These are phyloP conservation scores for Cuculus canorus DNA, from an alignment of 2,797 vertebrate genomes.

Conservation along the genomic window DNA sequence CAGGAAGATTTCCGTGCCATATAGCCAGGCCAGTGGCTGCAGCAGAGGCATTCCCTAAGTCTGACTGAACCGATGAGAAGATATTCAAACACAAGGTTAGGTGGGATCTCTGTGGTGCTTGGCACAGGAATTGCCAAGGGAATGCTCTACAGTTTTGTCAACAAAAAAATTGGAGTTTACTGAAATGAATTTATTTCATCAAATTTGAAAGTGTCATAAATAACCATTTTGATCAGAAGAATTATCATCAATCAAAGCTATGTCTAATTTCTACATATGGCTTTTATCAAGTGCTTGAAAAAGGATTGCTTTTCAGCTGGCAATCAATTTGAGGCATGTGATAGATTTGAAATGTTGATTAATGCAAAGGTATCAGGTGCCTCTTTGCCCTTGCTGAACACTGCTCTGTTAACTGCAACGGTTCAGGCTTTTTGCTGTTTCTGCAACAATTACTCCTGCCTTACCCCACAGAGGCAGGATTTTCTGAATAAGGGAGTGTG, in stretches of 20 bases:
- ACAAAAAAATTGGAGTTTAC: constrained; percentile 48
- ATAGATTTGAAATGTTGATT: constrained; percentile 33
- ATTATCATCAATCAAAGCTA: neutral
- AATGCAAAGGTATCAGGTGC: neutral
- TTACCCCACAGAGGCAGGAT: neutral
- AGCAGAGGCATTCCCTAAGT: neutral
- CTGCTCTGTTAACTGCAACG: neutral
- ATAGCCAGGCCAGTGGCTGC: neutral
- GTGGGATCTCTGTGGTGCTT: neutral
- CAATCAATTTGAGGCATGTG: constrained; percentile 25
- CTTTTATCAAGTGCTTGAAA: constrained; percentile 24
- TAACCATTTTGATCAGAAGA: constrained; percentile 18
- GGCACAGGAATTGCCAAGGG: neutral
- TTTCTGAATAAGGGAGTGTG: neutral
- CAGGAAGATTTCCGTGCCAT: neutral
- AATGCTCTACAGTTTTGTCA: constrained; percentile 39
- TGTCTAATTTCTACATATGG: neutral
- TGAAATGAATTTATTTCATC: constrained; percentile 15
- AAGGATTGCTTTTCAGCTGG: constrained; percentile 16
- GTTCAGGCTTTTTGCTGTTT: neutral
- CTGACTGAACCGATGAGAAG: neutral
- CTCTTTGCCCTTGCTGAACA: neutral
- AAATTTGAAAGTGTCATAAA: constrained; percentile 16
- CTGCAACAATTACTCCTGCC: neutral
- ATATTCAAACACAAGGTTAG: neutral